Conservation (phyloP, 2,888 invertebrate genomes). For the Leptothorax acervorum region DNA sequence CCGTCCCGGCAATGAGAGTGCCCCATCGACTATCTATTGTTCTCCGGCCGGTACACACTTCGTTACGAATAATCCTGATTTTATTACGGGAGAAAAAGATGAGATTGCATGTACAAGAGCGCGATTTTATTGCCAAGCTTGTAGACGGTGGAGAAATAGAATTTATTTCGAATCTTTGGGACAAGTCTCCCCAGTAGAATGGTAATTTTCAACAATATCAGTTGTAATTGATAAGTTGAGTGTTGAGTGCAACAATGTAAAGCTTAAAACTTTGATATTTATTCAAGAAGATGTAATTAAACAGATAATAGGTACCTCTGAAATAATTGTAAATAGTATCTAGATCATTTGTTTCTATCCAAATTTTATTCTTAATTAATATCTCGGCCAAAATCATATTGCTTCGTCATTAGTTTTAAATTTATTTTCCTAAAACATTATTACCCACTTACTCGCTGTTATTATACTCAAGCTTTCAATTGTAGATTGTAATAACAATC, state of each 20-base stretch:
- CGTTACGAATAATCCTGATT: slow-evolving; percentile 42
- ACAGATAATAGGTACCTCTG: background rate
- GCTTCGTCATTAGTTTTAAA: background rate
- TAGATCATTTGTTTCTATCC: background rate
- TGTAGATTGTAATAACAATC: background rate
- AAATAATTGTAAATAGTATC: background rate
- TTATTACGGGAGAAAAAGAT: slow-evolving; percentile 27
- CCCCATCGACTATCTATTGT: slow-evolving; percentile 13
- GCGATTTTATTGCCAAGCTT: slow-evolving; percentile 27
- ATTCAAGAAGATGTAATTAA: background rate
- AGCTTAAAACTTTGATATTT: background rate
- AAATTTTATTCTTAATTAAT: background rate
- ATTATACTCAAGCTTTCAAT: background rate
- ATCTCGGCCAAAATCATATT: background rate
- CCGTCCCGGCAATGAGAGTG: background rate
- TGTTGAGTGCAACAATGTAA: background rate
- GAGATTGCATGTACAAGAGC: slow-evolving; percentile 10
- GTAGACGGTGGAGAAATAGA: background rate
- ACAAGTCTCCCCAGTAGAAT: background rate
- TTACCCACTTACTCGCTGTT: background rate
- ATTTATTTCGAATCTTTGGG: slow-evolving; percentile 8
- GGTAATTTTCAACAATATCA: slow-evolving; percentile 2
- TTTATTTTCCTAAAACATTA: background rate
- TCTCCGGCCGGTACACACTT: slow-evolving; percentile 17
- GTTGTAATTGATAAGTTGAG: background rate